Evolutionary conservation across 2,113 vertebrate species (phyloP).

Genomic region (Myotis lucifugus): DNA sequence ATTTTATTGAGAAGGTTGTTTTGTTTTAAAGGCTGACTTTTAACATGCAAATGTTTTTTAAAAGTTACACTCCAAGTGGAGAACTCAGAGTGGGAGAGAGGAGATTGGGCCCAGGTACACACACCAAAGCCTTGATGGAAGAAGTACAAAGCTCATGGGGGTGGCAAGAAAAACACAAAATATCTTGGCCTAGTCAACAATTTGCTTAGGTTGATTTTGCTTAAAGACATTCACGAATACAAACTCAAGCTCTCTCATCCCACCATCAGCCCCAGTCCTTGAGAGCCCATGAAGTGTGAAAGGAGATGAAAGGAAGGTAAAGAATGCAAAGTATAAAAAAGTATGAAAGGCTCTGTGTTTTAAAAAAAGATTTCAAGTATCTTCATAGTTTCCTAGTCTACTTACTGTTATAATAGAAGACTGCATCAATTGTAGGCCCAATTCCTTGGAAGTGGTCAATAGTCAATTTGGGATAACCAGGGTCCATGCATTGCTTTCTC

Average conservation of each 20-base stretch:
- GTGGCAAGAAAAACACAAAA: not conserved
- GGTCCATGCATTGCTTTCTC: constrained; percentile 86
- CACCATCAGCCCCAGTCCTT: not conserved
- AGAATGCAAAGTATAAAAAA: not conserved
- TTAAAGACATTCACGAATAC: not conserved
- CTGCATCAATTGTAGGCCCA: constrained; percentile 89
- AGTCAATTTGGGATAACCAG: constrained; percentile 86
- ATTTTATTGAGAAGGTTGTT: not conserved
- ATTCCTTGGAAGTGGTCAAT: constrained; percentile 88
- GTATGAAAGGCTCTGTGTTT: not conserved
- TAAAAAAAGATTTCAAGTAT: not conserved
- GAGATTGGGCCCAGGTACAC: not conserved
- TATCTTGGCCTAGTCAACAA: not conserved
- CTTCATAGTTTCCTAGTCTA: not conserved
- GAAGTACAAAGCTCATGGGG: not conserved
- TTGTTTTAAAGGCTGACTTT: not conserved
- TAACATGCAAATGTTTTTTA: constrained; percentile 1
- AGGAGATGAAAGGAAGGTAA: not conserved
- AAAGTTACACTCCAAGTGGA: not conserved
- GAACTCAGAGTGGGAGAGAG: not conserved
- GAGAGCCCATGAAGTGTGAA: not conserved
- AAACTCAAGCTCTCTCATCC: not conserved
- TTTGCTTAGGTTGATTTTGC: not conserved
- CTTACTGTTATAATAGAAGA: constrained; percentile 75
- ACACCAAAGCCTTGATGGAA: not conserved